These are phyloP conservation scores for Ephialtes manifestator DNA, from an alignment of 2,888 invertebrate genomes.

Conservation along the genomic window DNA sequence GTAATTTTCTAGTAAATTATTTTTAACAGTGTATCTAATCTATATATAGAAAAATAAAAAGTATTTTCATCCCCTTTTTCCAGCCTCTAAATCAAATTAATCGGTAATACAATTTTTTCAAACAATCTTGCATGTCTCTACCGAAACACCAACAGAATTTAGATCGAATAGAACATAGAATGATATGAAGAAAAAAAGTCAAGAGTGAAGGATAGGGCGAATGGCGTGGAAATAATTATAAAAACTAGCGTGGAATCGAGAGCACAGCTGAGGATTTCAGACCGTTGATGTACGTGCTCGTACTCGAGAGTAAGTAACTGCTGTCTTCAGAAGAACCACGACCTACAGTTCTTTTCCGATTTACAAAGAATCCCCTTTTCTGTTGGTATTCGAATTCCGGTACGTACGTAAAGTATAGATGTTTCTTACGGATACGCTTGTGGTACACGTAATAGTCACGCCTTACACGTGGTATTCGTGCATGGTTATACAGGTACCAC, in stretches of 20 bases:
- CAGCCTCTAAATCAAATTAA: too few species aligned
- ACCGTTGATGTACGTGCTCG: conserved; percentile 31
- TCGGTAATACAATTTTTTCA: too few species aligned
- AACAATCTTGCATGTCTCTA: background rate
- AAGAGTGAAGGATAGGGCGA: background rate
- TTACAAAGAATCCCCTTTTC: conserved; percentile 5
- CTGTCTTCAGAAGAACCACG: conserved; percentile 4
- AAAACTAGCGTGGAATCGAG: conserved; percentile 16
- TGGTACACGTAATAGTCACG: conserved; percentile 16
- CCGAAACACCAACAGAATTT: background rate
- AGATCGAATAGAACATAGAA: background rate
- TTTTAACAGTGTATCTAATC: too few species aligned
- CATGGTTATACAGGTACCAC: background rate
- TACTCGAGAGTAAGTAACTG: conserved; percentile 42
- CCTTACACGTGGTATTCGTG: conserved; percentile 11
- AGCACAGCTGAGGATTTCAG: conserved; percentile 36
- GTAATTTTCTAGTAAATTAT: too few species aligned
- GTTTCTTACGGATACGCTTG: conserved; percentile 1
- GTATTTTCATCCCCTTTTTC: too few species aligned
- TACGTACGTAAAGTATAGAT: background rate
- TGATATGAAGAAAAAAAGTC: background rate
- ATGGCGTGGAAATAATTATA: conserved; percentile 32
- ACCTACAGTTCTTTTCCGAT: conserved; percentile 15
- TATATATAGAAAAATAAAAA: too few species aligned
- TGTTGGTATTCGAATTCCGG: background rate